Base-by-base conservation (phyloP, 2,888 invertebrate species). In the Therioaphis trifolii region DNA sequence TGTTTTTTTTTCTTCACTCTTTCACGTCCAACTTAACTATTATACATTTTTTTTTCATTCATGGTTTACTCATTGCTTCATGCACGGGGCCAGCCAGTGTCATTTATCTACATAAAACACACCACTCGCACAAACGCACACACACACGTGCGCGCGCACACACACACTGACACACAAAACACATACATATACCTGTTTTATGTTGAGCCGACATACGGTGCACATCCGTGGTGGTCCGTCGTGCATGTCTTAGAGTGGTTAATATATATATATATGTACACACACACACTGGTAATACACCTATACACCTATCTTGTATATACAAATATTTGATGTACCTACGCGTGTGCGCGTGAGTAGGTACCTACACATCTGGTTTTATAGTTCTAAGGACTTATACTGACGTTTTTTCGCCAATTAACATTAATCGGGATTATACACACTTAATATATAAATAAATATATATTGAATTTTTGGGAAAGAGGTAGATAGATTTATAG, bases 371-470 rank as follows among this genome's bases (percentile, higher is more conserved):
- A n/a, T n/a, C n/a, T n/a, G n/a, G n/a, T n/a, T n/a, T n/a, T n/a
- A n/a, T n/a, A n/a, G n/a, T n/a, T n/a, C n/a, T n/a, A n/a, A n/a
- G n/a, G n/a, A n/a, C n/a, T 35, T 35, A 35, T 52, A 58, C 24
- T 24, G 75, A 58, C 14, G 29, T 63, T 27, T 75, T 68, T 75
- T 75, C 29, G 29, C 55, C 61, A 61, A 76, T 63, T 24, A 40
- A 75, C 58, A 43, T 74, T 24, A 24, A n/a, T 46, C 46, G 27
- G 63, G 76, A 76, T 76, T 61, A 61, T 46, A 76, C 7, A n/a
- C 72, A 29, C 12, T 52, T 52, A 35, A n/a, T n/a, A n/a, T n/a
- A n/a, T n/a, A n/a, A n/a, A n/a, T n/a, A n/a, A n/a, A n/a, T n/a
- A n/a, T n/a, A n/a, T n/a, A n/a, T n/a, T n/a, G n/a, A n/a, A n/a